Evolutionary conservation across 2,113 vertebrate species (phyloP).

Genomic region (Malurus cyaneus): DNA sequence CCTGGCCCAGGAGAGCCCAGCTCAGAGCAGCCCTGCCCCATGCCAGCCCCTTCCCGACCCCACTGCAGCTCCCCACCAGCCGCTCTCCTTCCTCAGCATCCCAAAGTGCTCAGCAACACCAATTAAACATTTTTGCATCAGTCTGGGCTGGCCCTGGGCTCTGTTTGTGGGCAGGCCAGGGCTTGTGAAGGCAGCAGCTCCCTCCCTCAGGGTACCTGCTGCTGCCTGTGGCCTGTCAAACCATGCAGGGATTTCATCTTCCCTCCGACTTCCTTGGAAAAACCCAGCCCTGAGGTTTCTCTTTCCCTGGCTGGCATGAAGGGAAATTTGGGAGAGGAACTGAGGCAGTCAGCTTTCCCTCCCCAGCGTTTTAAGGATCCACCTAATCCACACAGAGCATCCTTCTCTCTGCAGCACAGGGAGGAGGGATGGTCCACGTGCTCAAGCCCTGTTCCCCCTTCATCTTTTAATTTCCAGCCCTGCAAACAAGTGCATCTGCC

Average conservation of each 20-base stretch:
- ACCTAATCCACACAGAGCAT: not conserved
- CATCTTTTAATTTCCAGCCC: conserved; percentile 57
- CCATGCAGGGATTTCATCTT: not conserved
- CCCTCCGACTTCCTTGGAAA: conserved; percentile 1
- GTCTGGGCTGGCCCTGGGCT: not conserved
- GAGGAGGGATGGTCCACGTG: not conserved
- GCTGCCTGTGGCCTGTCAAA: not conserved
- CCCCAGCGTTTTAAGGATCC: not conserved
- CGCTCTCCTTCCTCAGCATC: not conserved
- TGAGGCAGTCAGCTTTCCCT: not conserved
- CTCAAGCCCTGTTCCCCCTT: not conserved
- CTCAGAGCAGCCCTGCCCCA: rapidly evolving
- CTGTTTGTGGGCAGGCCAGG: not conserved
- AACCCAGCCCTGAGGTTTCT: conserved; percentile 9
- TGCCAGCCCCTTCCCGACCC: rapidly evolving
- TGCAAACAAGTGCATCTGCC: conserved; percentile 60
- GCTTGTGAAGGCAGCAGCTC: not conserved
- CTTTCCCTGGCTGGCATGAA: not conserved
- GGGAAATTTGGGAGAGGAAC: not conserved
- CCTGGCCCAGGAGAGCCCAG: not conserved
- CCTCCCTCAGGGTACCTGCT: not conserved
- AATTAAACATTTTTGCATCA: not conserved
- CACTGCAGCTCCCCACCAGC: not conserved
- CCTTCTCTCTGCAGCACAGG: rapidly evolving
- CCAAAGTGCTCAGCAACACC: not conserved